Evolutionary conservation across 2,113 vertebrate genomes (phyloP), one percentile per base, ranked within the genome.

Genomic region (Corvus cornix): DNA sequence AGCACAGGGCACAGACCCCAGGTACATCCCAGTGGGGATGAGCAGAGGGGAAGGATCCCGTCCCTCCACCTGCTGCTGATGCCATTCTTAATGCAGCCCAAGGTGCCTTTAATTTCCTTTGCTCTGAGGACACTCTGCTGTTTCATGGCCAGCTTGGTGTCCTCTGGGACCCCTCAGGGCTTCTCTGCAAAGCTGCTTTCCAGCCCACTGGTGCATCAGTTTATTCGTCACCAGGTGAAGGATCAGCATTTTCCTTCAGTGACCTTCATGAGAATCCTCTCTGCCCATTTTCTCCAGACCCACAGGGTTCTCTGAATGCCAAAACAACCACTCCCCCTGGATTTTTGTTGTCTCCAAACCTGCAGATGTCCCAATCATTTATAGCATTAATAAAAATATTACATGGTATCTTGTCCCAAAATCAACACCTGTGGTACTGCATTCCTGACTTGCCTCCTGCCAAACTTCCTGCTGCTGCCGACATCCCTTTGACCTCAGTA

Each of bases 401-500:
- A 16, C 7, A 9, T 2, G 7, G 3, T 19, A 15, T 63, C 0
- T 0, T 0, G 0, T 49, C 20, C 31, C 60, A 43, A 2, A 28
- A 62, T 20, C 3, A 1, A 4, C 22, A 17, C n/a, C 15, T 51
- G 11, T 20, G 15, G 10, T 46, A 16, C 37, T 74, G 9, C 20
- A 19, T 26, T 59, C 18, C 7, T n/a, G 35, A 35, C 62, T 55
- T 58, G 5, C 8, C 33, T 70, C n/a, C 28, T 67, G 23, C n/a
- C 2, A 2, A 60, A 33, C 44, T 26, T 62, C 31, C 58, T 24
- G 28, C 39, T 70, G 37, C 28, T 83, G 48, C 30, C 46, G 35
- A 39, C 11, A 86, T 8, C 14, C n/a, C 27, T 67, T 28, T 33
- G 16, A 27, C 9, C 7, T 62, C 39, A 59, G 21, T 13, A 63